phyloP scores from a whole-genome alignment of 2,113 vertebrate genomes.

The Sminthopsis crassicaudata region DNA sequence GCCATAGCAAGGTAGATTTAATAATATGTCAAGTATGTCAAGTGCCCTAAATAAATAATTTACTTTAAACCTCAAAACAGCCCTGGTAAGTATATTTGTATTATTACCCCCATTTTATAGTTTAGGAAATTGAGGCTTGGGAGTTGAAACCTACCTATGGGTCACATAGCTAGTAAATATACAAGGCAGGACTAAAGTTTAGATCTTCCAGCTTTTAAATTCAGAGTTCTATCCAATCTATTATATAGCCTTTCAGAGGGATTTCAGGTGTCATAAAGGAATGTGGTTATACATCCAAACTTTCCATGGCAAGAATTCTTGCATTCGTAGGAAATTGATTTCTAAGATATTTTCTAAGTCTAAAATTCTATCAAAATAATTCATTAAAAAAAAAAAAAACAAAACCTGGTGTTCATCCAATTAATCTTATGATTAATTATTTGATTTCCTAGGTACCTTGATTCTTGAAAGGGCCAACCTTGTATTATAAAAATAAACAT shows the following conservation, averaged over 20 bases:
- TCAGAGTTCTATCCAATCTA: background rate
- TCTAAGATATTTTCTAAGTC: background rate
- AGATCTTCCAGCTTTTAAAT: background rate
- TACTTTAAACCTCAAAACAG: background rate
- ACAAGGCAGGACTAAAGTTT: background rate
- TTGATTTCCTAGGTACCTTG: background rate
- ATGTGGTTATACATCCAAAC: background rate
- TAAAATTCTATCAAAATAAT: background rate
- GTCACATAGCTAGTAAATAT: background rate
- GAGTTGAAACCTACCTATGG: background rate
- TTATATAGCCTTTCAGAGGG: background rate
- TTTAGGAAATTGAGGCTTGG: conserved; percentile 6
- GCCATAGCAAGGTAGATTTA: background rate
- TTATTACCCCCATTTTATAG: background rate
- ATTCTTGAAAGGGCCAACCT: background rate
- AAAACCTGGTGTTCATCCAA: background rate
- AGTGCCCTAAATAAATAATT: background rate
- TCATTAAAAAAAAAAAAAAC: background rate
- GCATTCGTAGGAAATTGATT: background rate
- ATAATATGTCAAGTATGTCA: background rate
- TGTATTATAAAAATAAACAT: background rate
- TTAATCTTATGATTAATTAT: background rate
- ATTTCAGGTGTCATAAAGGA: background rate
- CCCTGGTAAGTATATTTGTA: background rate
- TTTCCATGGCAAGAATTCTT: background rate